Conservation (phyloP, 2,113 vertebrate species). For the Percopsis transmontana region DNA sequence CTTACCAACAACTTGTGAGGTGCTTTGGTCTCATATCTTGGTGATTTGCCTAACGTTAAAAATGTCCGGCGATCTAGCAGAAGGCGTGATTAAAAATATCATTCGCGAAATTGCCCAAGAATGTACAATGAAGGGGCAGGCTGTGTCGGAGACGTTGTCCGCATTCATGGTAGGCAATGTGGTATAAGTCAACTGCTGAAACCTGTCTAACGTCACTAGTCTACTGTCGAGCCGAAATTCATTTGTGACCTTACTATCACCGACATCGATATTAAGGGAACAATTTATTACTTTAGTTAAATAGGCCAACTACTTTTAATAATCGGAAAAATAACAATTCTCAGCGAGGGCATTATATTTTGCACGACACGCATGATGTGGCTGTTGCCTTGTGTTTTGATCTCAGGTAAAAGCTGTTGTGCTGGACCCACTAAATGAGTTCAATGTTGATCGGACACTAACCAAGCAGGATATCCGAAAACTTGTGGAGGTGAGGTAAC, state of each 20-base stretch:
- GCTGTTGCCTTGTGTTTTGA: neutral
- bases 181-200: no score
- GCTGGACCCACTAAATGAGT: constrained; percentile 85
- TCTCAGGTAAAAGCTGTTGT: constrained; percentile 88
- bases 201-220: no score
- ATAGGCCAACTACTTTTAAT: no score
- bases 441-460: constrained; percentile 79
- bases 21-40: neutral
- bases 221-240: no score
- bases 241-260: no score
- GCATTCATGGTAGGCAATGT: constrained; percentile 85
- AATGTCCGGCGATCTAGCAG: constrained; percentile 76
- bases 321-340: no score
- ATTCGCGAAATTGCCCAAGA: constrained; percentile 77
- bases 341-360: no score
- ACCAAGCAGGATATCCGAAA: constrained; percentile 81
- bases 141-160: constrained; percentile 80
- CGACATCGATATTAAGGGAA: no score
- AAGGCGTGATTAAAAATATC: constrained; percentile 81
- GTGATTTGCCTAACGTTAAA: neutral
- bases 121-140: constrained; percentile 76
- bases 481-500: constrained; percentile 83
- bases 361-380: no score
- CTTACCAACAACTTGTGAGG: constrained; percentile 5
- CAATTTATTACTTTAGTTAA: no score